Evolutionary conservation across 1,140 invertebrate genomes (phyloP).

Genomic region (Tetragnatha versicolor): DNA sequence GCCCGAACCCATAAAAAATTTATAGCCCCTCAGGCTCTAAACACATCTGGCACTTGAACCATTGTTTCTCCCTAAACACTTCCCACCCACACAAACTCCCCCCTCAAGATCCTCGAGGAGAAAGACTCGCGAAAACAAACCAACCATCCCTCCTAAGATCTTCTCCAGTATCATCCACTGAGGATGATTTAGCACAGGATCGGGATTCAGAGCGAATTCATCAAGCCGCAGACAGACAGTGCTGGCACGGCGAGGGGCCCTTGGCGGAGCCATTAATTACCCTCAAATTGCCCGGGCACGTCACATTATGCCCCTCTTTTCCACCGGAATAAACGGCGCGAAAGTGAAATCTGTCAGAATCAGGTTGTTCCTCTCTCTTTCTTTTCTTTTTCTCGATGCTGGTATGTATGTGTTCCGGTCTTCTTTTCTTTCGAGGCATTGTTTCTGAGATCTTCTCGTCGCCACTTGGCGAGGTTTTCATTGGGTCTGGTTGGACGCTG

Average conservation of each 20-base stretch:
- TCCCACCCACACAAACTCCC: neutral
- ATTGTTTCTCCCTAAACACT: neutral
- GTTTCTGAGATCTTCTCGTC: no score
- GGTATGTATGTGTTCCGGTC: neutral
- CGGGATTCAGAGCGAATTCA: constrained; percentile 15
- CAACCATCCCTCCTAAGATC: neutral
- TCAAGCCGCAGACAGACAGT: no score
- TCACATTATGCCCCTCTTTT: constrained; percentile 48
- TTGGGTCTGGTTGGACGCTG: no score
- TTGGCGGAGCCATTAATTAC: constrained; percentile 36
- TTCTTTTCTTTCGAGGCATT: neutral
- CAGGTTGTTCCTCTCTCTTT: constrained; percentile 9
- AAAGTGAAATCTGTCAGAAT: constrained; percentile 39
- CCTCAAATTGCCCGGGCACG: constrained; percentile 42
- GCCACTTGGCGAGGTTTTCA: no score
- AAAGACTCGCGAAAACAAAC: neutral
- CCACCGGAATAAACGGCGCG: constrained; percentile 29
- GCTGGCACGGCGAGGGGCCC: neutral
- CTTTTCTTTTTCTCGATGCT: neutral
- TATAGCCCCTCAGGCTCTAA: no score
- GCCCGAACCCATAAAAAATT: no score
- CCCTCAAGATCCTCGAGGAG: neutral
- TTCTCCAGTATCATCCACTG: neutral
- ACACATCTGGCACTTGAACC: neutral
- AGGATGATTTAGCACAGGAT: constrained; percentile 20